These are phyloP conservation scores for Gastrophysa polygoni DNA, from an alignment of 2,888 invertebrate genomes.

Conservation along the genomic window DNA sequence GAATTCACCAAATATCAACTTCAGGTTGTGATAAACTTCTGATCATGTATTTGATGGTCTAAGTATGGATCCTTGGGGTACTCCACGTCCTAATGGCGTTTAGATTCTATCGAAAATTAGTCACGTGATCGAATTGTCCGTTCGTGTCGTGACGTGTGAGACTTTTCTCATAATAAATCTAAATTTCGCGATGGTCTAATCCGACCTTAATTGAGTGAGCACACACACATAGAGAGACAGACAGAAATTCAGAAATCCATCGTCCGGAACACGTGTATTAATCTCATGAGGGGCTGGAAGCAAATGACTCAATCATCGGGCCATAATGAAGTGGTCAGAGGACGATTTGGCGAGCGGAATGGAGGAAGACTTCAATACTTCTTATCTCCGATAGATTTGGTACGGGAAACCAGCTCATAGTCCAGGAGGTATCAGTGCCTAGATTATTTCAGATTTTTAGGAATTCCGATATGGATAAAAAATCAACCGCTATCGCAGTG, in stretches of 20 bases:
- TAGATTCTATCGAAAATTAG: too few species aligned
- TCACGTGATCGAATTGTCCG: too few species aligned
- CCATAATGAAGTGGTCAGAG: slow-evolving; percentile 56
- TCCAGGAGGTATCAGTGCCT: neutral
- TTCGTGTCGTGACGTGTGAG: neutral
- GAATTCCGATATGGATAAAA: too few species aligned
- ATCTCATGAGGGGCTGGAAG: slow-evolving; percentile 52
- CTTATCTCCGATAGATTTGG: slow-evolving; percentile 54
- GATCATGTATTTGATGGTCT: too few species aligned
- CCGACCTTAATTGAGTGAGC: slow-evolving; percentile 35
- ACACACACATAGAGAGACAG: slow-evolving; percentile 24
- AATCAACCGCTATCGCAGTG: too few species aligned
- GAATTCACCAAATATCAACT: too few species aligned
- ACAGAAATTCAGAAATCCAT: slow-evolving; percentile 3
- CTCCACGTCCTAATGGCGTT: too few species aligned
- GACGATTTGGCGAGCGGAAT: slow-evolving; percentile 46
- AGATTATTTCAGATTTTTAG: too few species aligned
- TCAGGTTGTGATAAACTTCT: too few species aligned
- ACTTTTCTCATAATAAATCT: slow-evolving; percentile 40
- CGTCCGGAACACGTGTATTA: slow-evolving; percentile 53
- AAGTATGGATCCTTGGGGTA: too few species aligned
- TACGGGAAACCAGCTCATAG: slow-evolving; percentile 29
- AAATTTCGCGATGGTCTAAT: slow-evolving; percentile 41
- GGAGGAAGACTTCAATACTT: slow-evolving; percentile 48
- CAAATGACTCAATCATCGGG: slow-evolving; percentile 57